Evolutionary conservation across 2,113 vertebrate genomes (phyloP).

Genomic region (Paradisaea rubra): DNA sequence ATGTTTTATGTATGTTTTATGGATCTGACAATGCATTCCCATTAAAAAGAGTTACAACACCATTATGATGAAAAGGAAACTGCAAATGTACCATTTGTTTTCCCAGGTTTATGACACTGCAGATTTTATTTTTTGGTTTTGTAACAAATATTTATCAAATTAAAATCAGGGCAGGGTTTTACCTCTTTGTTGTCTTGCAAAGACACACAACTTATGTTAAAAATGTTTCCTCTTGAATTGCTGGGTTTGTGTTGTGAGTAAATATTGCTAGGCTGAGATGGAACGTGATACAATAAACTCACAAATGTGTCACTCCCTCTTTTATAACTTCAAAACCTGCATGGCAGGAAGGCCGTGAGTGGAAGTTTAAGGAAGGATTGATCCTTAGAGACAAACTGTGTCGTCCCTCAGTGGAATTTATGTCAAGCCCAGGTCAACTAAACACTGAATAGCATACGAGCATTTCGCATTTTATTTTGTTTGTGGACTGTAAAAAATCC

Average conservation of each 20-base stretch:
- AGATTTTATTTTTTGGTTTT: background rate
- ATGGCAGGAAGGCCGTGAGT: background rate
- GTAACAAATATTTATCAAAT: constrained; percentile 10
- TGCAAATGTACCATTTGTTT: background rate
- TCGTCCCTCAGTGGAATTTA: background rate
- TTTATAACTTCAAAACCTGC: background rate
- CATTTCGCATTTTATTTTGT: background rate
- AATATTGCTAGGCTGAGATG: background rate
- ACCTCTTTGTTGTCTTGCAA: background rate
- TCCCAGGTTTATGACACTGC: background rate
- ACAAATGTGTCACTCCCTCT: background rate
- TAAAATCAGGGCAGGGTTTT: background rate
- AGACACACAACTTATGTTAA: background rate
- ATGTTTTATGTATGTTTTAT: constrained; percentile 19
- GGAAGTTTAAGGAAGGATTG: background rate
- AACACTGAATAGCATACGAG: background rate
- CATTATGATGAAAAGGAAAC: constrained; percentile 23
- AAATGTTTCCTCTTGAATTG: background rate
- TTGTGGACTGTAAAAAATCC: background rate
- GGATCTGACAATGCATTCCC: constrained; percentile 3
- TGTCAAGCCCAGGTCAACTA: background rate
- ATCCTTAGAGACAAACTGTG: background rate
- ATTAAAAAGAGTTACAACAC: constrained; percentile 40
- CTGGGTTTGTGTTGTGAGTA: background rate
- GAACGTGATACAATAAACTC: background rate